Percentiles rank a stretch among this genome's conserved stretches.
phyloP scores from a whole-genome alignment of 2,797 vertebrate species.

The Molossus alvarezi region DNA sequence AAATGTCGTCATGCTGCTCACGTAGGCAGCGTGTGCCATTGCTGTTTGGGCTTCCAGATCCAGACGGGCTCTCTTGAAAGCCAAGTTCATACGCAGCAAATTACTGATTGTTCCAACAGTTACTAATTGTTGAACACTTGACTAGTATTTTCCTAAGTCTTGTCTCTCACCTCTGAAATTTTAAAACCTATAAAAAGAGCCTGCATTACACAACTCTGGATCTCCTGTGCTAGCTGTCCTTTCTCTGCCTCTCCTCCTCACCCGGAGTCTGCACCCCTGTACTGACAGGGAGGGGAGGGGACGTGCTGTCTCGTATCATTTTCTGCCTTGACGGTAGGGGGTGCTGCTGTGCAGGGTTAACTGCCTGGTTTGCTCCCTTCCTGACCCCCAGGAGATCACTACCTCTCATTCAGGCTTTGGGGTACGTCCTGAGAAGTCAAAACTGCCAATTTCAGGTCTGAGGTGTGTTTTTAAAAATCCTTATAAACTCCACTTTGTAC shows the following conservation, averaged over 20 bases:
- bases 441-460: slow-evolving; percentile 77
- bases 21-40: neutral
- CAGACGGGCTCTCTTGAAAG: neutral
- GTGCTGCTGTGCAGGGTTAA: neutral
- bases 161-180: neutral
- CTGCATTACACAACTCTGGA: neutral
- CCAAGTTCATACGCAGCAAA: neutral
- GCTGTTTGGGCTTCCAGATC: neutral
- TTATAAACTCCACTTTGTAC: slow-evolving; percentile 75
- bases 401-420: slow-evolving; percentile 71
- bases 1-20: neutral
- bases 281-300: neutral
- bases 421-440: slow-evolving; percentile 70
- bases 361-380: neutral
- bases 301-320: neutral
- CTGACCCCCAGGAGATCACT: slow-evolving; percentile 31
- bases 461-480: slow-evolving; percentile 66
- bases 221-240: neutral
- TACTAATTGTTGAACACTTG: neutral
- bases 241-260: neutral
- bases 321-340: slow-evolving; percentile 58
- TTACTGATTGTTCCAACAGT: neutral
- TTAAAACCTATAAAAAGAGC: neutral
- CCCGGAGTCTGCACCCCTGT: neutral
- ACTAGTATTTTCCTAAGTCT: neutral